Evolutionary conservation across 2,888 invertebrate genomes (phyloP), one percentile per base, ranked within the genome.

Genomic region (Muschampia staudingeri): DNA sequence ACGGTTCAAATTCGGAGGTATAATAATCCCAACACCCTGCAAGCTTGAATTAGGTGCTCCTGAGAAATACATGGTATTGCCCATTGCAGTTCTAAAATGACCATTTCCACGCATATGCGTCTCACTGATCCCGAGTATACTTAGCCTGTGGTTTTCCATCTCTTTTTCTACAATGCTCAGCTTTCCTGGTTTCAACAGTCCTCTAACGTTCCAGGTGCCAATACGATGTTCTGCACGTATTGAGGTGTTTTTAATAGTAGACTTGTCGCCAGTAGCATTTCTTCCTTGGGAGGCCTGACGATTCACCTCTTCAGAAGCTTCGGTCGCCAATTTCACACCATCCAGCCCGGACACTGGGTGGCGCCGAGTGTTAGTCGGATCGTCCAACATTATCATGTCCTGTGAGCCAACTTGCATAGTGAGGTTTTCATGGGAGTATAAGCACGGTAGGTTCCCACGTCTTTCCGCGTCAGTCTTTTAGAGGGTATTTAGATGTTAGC

Each of bases 301-400:
- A 12, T 12, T 4, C n/a, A 6, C 3, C 56, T 12, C 14, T 1
- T 1, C 19, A 52, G 76, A 48, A 40, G n/a, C 75, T 76, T 78
- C 70, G 77, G 77, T 78, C 11, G 72, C 72, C 42, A 48, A 80
- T 71, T 84, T 84, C 79, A 83, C 83, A 83, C 75, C 78, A 61
- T 8, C 73, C 77, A 37, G 76, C 82, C 82, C 82, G 77, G 79
- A 4, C 1, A 80, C 82, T 19, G 80, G 16, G 25, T 44, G 80
- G 80, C 80, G 82, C 67, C 80, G 82, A 25, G n/a, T 2, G 80
- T 67, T 72, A 82, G 42, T 30, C 78, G 76, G 83, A 34, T 79
- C 81, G 78, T 69, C 72, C 80, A 77, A 82, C 40, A 19, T 25
- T 2, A 34, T 14, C 67, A 16, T 7, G 7, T 30, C 34, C 34